Conservation (phyloP, 2,113 vertebrate species). For the Murina feae region DNA sequence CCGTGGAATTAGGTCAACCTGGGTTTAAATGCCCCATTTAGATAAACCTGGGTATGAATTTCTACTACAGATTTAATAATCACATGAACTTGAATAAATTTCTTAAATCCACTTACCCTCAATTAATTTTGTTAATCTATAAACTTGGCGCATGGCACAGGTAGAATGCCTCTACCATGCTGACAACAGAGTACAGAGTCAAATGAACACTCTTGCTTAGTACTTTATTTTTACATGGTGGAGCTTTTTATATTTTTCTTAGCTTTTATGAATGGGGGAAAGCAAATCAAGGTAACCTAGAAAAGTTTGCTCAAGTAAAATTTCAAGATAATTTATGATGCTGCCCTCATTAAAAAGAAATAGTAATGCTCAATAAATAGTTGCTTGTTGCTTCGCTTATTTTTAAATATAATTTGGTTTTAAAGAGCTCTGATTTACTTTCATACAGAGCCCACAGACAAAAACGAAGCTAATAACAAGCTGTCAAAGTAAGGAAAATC, state of each 20-base stretch:
- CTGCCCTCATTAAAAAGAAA: not conserved
- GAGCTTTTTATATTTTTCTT: not conserved
- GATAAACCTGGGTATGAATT: not conserved
- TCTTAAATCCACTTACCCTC: not conserved
- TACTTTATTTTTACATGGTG: not conserved
- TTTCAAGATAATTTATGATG: not conserved
- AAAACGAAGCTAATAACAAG: slow-evolving; percentile 23
- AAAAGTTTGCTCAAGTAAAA: not conserved
- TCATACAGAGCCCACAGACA: not conserved
- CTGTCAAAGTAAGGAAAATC: slow-evolving; percentile 1
- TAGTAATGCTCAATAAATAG: not conserved
- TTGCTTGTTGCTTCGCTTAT: not conserved
- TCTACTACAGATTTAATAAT: not conserved
- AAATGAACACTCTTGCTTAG: not conserved
- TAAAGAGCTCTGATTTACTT: slow-evolving; percentile 2
- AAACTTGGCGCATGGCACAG: not conserved
- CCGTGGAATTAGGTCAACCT: not conserved
- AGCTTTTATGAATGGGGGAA: slow-evolving; percentile 3
- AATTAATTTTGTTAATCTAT: not conserved
- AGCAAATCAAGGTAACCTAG: not conserved
- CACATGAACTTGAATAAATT: not conserved
- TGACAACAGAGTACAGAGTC: not conserved
- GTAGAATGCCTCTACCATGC: not conserved
- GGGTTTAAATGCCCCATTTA: slow-evolving; percentile 2
- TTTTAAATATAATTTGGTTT: slow-evolving; percentile 2